Conservation (phyloP, 1,140 invertebrate species). For the Leguminivora glycinivorella region DNA sequence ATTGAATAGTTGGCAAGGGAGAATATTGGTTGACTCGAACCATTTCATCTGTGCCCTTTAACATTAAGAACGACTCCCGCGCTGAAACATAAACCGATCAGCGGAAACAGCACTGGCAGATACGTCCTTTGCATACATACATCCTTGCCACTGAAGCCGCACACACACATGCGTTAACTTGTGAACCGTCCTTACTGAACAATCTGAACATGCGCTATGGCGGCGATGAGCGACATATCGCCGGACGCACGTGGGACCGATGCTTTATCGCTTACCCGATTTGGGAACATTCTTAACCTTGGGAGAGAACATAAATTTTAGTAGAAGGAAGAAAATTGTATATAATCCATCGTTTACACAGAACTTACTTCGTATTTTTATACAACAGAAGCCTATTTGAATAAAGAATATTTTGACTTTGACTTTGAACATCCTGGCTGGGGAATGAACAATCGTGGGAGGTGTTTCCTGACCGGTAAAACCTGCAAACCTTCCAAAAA, state of each 20-base stretch:
- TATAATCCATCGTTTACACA: too few species aligned
- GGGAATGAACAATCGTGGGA: too few species aligned
- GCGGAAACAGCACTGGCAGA: neutral
- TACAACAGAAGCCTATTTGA: too few species aligned
- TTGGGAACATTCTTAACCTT: conserved; percentile 7
- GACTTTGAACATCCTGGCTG: too few species aligned
- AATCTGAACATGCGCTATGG: neutral
- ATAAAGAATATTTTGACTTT: too few species aligned
- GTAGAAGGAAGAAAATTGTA: neutral
- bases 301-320: neutral
- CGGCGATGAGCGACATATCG: neutral
- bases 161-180: neutral
- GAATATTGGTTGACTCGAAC: neutral
- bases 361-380: too few species aligned
- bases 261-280: neutral
- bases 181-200: neutral
- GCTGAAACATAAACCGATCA: neutral
- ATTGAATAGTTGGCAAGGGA: too few species aligned
- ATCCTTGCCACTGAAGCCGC: neutral
- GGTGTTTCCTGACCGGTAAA: too few species aligned
- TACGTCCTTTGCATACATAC: neutral
- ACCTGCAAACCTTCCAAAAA: too few species aligned
- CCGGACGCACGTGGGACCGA: conserved; percentile 1
- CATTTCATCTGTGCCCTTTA: neutral
- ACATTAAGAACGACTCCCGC: neutral